phyloP scores from a whole-genome alignment of 1,140 invertebrate genomes.

The Zophobas atratus region DNA sequence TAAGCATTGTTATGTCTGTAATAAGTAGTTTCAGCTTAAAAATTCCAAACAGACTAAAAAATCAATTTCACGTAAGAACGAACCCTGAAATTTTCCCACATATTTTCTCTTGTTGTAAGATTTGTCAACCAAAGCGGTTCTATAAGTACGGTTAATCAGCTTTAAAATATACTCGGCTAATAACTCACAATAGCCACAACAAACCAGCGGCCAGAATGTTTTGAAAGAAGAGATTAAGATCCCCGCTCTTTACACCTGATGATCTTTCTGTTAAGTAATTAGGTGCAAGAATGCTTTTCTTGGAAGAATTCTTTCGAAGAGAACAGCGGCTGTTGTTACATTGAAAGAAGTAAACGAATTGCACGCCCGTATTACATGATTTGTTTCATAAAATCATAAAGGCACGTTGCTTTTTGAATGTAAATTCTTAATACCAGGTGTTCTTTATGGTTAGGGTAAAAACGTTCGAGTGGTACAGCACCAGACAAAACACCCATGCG shows the following conservation, averaged over 20 bases:
- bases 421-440: conserved; percentile 18
- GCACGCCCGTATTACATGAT: conserved; percentile 8
- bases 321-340: conserved; percentile 19
- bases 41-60: conserved; percentile 22
- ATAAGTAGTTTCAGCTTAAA: conserved; percentile 5
- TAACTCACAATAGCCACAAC: conserved; percentile 22
- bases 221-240: conserved; percentile 41
- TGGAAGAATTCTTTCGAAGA: conserved; percentile 28
- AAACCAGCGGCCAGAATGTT: conserved; percentile 12
- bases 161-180: conserved; percentile 21
- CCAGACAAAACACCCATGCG: conserved; percentile 10
- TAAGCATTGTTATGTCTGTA: neutral
- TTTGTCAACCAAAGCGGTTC: conserved; percentile 12
- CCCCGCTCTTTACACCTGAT: conserved; percentile 16
- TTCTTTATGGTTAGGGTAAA: conserved; percentile 5
- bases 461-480: neutral
- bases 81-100: conserved; percentile 31
- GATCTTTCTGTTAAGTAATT: conserved; percentile 37
- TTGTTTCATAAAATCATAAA: conserved; percentile 35
- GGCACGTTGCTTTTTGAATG: conserved; percentile 12
- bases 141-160: conserved; percentile 19
- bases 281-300: conserved; percentile 24
- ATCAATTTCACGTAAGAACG: conserved; percentile 26
- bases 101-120: conserved; percentile 30
- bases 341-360: conserved; percentile 27